phyloP scores from a whole-genome alignment of 2,888 invertebrate species.

The Dicycla oo region DNA sequence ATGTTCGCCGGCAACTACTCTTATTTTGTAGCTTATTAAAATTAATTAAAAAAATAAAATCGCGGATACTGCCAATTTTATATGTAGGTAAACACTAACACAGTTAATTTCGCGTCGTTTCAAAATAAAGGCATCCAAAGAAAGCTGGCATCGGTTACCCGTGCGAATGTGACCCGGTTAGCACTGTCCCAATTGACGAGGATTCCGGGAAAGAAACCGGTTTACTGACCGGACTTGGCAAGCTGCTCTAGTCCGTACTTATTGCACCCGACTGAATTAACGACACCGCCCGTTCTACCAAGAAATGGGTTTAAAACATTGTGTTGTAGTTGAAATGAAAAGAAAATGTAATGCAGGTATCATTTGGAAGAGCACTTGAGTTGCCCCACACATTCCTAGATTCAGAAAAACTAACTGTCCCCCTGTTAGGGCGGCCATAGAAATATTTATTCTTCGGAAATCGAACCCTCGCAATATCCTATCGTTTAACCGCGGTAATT shows the following conservation, averaged over 20 bases:
- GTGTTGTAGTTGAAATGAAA: conserved; percentile 24
- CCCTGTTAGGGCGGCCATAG: neutral
- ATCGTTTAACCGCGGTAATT: neutral
- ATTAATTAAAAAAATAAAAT: neutral
- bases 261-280: conserved; percentile 56
- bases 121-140: conserved; percentile 38
- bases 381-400: too few species aligned
- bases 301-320: conserved; percentile 43
- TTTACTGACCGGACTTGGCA: conserved; percentile 62
- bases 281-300: conserved; percentile 37
- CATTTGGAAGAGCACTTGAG: neutral
- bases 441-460: neutral
- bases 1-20: neutral
- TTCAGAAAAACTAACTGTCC: neutral
- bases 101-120: conserved; percentile 16
- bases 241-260: conserved; percentile 47
- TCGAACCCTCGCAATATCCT: neutral
- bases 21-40: neutral
- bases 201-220: conserved; percentile 54
- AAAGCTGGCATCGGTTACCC: conserved; percentile 52
- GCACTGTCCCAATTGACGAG: conserved; percentile 52
- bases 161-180: conserved; percentile 63
- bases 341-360: conserved; percentile 9
- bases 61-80: neutral
- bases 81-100: neutral